Evolutionary conservation across 1,140 invertebrate genomes (phyloP).

Genomic region (Drosophila nigrodunni): DNA sequence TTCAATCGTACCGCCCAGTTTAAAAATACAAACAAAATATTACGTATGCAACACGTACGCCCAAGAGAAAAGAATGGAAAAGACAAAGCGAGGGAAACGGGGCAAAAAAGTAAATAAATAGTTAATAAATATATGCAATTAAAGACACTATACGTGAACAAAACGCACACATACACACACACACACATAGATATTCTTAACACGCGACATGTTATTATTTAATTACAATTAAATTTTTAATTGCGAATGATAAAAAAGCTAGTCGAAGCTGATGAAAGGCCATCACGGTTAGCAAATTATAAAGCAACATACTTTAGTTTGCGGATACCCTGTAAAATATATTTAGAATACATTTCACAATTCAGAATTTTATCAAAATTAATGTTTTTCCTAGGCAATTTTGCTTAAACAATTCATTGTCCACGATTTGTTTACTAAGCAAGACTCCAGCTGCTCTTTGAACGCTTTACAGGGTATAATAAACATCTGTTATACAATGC

Average conservation of each 20-base stretch:
- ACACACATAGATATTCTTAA: slow-evolving; percentile 2
- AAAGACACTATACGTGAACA: neutral
- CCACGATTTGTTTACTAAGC: too few species aligned
- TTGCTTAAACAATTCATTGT: too few species aligned
- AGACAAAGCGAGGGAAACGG: too few species aligned
- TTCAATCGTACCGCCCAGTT: too few species aligned
- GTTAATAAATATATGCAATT: slow-evolving; percentile 24
- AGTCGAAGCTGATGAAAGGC: slow-evolving; percentile 41
- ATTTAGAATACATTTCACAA: too few species aligned
- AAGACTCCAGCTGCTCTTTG: too few species aligned
- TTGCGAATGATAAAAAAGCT: slow-evolving; percentile 47
- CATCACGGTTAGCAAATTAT: slow-evolving; percentile 27
- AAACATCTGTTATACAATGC: neutral
- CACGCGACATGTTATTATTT: slow-evolving; percentile 53
- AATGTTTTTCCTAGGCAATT: too few species aligned
- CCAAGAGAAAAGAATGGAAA: too few species aligned
- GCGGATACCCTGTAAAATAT: slow-evolving; percentile 1
- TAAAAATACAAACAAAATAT: slow-evolving; percentile 7
- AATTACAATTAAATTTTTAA: slow-evolving; percentile 58
- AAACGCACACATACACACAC: neutral
- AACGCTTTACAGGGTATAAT: neutral
- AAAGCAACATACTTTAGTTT: neutral
- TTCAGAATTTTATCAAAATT: too few species aligned
- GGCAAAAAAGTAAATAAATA: neutral
- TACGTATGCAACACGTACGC: slow-evolving; percentile 28